These are phyloP conservation scores for Muricea muricata DNA, from an alignment of 92 coral and sea anemone species.

Conservation along the genomic window DNA sequence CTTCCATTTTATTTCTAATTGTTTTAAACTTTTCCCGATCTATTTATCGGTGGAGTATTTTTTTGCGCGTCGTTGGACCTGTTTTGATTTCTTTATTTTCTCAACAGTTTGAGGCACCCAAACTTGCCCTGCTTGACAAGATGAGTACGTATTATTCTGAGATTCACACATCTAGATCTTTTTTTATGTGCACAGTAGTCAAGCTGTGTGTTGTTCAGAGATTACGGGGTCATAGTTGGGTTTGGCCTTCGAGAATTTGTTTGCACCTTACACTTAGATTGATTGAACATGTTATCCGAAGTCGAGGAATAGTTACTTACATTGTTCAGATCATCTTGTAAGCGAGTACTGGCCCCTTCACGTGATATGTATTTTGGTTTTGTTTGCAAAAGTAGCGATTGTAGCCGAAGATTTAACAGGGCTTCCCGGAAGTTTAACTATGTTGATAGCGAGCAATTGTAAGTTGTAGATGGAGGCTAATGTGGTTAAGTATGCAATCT, in stretches of 20 bases:
- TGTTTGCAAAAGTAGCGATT: not conserved
- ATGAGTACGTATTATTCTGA: too few species aligned
- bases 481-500: too few species aligned
- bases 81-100: too few species aligned
- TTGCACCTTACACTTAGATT: not conserved
- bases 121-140: too few species aligned
- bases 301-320: not conserved
- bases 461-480: too few species aligned
- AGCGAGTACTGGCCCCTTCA: not conserved
- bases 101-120: too few species aligned
- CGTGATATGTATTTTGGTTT: not conserved
- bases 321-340: not conserved
- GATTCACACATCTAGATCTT: not conserved
- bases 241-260: not conserved
- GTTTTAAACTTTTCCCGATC: too few species aligned
- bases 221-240: not conserved
- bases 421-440: too few species aligned
- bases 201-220: not conserved
- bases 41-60: too few species aligned
- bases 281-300: not conserved
- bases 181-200: not conserved
- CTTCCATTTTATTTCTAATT: too few species aligned
- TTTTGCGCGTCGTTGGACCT: too few species aligned
- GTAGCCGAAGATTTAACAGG: not conserved
- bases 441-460: too few species aligned